These are phyloP conservation scores for Siniperca knerii DNA, from an alignment of 2,113 vertebrate species.

Conservation along the genomic window DNA sequence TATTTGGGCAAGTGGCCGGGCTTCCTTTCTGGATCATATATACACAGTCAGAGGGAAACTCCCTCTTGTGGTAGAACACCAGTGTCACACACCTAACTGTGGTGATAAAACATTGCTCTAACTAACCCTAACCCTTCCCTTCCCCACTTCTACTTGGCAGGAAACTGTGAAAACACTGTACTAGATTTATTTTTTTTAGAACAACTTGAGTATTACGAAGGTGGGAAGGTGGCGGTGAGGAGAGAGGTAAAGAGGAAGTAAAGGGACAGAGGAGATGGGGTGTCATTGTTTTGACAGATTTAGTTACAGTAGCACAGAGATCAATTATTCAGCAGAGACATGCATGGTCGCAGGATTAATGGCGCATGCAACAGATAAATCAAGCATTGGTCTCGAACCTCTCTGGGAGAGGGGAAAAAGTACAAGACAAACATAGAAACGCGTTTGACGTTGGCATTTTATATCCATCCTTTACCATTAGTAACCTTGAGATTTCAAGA, in stretches of 20 bases:
- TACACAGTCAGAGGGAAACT: conserved; percentile 54
- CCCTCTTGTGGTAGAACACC: conserved; percentile 77
- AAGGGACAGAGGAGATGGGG: conserved; percentile 56
- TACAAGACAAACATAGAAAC: conserved; percentile 78
- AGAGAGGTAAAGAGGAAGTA: conserved; percentile 52
- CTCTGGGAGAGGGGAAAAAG: conserved; percentile 74
- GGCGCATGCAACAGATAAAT: conserved; percentile 84
- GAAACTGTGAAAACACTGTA: not conserved
- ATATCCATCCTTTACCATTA: conserved; percentile 71
- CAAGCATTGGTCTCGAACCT: conserved; percentile 77
- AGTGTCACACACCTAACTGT: conserved; percentile 24
- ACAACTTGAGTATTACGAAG: conserved; percentile 1
- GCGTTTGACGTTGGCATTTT: conserved; percentile 74
- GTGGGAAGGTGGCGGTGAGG: conserved; percentile 6
- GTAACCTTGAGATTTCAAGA: conserved; percentile 80
- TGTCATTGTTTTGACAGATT: conserved; percentile 86
- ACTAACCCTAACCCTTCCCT: conserved; percentile 13
- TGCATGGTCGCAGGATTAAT: conserved; percentile 86
- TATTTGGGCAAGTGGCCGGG: conserved; percentile 32
- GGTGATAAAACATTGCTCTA: conserved; percentile 32
- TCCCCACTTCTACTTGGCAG: not conserved
- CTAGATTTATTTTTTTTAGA: conserved; percentile 29
- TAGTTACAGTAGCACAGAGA: conserved; percentile 86
- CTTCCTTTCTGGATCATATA: conserved; percentile 27
- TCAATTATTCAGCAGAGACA: conserved; percentile 87